A percentile compares a stretch with the other conserved stretches of the same genome.
Evolutionary conservation across 2,888 invertebrate genomes (phyloP).

Genomic region (Clitarchus hookeri): DNA sequence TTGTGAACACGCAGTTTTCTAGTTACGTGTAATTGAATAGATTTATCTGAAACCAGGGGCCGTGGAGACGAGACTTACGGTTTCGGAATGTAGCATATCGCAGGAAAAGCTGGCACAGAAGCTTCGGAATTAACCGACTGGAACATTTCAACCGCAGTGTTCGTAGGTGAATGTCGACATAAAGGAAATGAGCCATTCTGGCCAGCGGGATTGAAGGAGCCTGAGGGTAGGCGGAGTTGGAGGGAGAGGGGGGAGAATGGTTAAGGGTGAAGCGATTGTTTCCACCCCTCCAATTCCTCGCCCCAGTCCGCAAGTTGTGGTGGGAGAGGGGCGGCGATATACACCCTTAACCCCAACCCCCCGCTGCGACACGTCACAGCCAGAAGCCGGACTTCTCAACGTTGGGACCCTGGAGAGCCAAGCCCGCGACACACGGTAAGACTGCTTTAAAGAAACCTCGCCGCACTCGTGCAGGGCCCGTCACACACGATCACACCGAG

Average conservation of each 20-base stretch:
- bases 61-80: not conserved
- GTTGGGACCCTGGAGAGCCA: too few relatives aligned
- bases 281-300: constrained; percentile 7
- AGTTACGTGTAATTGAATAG: not conserved
- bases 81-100: not conserved
- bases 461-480: too few relatives aligned
- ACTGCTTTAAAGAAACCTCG: too few relatives aligned
- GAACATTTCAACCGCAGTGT: not conserved
- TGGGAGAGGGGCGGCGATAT: constrained; percentile 19
- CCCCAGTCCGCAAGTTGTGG: constrained; percentile 3
- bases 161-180: constrained; percentile 9
- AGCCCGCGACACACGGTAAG: too few relatives aligned
- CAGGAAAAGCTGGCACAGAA: not conserved
- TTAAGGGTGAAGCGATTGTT: not conserved
- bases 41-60: not conserved
- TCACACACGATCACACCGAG: too few relatives aligned
- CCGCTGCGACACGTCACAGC: constrained; percentile 19
- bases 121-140: not conserved
- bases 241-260: too few relatives aligned
- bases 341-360: not conserved
- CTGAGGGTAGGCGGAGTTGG: not conserved
- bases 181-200: constrained; percentile 14
- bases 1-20: too few relatives aligned
- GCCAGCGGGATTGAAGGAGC: not conserved
- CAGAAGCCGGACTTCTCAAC: not conserved